Base-by-base conservation (phyloP, 2,888 invertebrate genomes). In the Caenorhabditis plicata region DNA sequence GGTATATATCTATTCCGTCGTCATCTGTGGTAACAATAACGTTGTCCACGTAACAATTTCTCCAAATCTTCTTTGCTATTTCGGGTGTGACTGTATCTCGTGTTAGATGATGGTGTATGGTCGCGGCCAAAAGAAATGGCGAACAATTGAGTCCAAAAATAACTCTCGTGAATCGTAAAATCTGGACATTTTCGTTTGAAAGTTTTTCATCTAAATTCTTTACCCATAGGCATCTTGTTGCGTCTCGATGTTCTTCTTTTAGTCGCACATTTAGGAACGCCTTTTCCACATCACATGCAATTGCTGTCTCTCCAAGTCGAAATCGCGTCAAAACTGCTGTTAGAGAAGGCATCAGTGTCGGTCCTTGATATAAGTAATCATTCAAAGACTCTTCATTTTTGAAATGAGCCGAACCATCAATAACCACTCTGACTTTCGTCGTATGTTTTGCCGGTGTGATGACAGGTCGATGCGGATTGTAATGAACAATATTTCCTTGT, bases 21-120 rank as follows among this genome's bases (percentile, higher is more conserved):
- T n/a, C 42, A 4, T 47, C 23, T 1, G 50, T 25, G 2, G 67
- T 50, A n/a, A 46, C 11, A 2, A 70, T 29, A 2, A 68, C n/a
- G 26, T 68, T 68, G 45, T 68, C 69, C 1, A 71, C 69, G 38
- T 71, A 68, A 4, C 65, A 27, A 22, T 67, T 49, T 8, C n/a
- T 25, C n/a, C 1, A n/a, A 1, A 67, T 57, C 22, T 49, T 31
- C 4, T 20, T 11, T 3, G 50, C 45, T 20, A 55, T 13, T 1
- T 32, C 9, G n/a, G n/a, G n/a, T n/a, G n/a, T n/a, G n/a, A n/a
- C n/a, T n/a, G n/a, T n/a, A n/a, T n/a, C n/a, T n/a, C n/a, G n/a
- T 19, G 43, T 25, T 19, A 45, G 17, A 23, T 39, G 45, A 31
- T 52, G 38, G 13, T 31, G 22, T 5, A 75, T 54, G 8, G 71